A percentile compares a stretch with the other conserved stretches of the same genome.
Evolutionary conservation across 2,113 vertebrate species (phyloP).

Genomic region (Microtus pennsylvanicus): DNA sequence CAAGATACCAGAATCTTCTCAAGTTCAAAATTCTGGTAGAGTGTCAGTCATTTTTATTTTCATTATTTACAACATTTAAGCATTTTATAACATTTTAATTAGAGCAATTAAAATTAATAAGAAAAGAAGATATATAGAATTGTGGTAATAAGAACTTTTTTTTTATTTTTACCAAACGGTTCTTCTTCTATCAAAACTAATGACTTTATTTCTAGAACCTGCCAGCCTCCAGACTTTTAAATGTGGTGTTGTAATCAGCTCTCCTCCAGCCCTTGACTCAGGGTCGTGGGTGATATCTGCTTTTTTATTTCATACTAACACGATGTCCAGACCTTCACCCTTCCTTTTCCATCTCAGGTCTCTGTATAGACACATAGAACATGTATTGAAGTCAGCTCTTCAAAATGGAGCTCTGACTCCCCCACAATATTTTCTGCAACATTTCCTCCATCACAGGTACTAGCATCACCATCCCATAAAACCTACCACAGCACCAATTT

Average conservation of each 20-base stretch:
- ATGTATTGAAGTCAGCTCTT: neutral
- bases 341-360: neutral
- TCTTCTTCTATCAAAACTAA: neutral
- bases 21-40: neutral
- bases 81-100: neutral
- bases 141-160: neutral
- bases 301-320: neutral
- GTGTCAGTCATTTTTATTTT: conserved; percentile 30
- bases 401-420: neutral
- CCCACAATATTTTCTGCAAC: neutral
- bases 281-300: neutral
- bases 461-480: neutral
- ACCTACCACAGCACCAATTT: neutral
- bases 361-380: neutral
- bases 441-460: neutral
- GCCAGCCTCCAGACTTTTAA: neutral
- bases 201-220: neutral
- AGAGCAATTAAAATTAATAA: neutral
- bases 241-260: neutral
- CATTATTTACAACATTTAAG: neutral
- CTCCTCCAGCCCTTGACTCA: neutral
- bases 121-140: neutral
- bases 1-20: neutral
- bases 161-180: neutral
- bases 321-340: neutral